Base-by-base conservation (phyloP, 2,888 invertebrate genomes). In the Cephus sareptanus region DNA sequence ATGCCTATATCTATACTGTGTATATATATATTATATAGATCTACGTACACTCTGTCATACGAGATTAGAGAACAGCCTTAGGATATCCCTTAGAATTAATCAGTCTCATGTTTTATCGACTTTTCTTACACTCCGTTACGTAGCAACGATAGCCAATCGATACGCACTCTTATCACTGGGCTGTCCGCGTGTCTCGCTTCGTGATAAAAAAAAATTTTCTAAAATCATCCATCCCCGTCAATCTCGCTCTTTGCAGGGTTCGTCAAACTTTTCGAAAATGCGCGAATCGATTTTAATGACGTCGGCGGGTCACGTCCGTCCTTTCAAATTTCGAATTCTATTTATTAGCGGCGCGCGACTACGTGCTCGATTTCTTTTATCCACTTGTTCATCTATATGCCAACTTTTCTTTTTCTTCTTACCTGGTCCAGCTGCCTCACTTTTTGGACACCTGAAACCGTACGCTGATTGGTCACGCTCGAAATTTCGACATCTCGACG, bases 401-500 rank as follows among this genome's bases (percentile, higher is more conserved):
- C 9, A 23, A 56, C 6, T 1, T 56, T 40, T 40, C 3, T 40
- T 40, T 40, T 23, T 40, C 11, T 3, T 12, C 11, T 12, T 37
- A 15, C 6, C 23, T 9, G 56, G 2, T 23, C 1, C 56, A 56
- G 56, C 6, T 15, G 56, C 56, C 15, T 23, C 56, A 23, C 23
- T 56, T 56, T 23, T 23, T 56, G 23, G 12, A 75, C 37, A 23
- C 56, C n/a, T 1, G 12, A 40, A 71, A 74, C 34, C 30, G 71
- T 71, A n/a, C 56, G 23, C 0, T 9, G 56, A 9, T 23, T 68
- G 76, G 79, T 80, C 75, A 73, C 23, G 34, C 40, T 35, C 74
- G 77, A 70, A 73, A 80, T 79, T 79, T 76, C 75, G 73, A 75
- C 70, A 77, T 68, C 73, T 74, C 34, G 69, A 69, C 35, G 34